phyloP scores from a whole-genome alignment of 1,140 invertebrate genomes.

The Pantala flavescens region DNA sequence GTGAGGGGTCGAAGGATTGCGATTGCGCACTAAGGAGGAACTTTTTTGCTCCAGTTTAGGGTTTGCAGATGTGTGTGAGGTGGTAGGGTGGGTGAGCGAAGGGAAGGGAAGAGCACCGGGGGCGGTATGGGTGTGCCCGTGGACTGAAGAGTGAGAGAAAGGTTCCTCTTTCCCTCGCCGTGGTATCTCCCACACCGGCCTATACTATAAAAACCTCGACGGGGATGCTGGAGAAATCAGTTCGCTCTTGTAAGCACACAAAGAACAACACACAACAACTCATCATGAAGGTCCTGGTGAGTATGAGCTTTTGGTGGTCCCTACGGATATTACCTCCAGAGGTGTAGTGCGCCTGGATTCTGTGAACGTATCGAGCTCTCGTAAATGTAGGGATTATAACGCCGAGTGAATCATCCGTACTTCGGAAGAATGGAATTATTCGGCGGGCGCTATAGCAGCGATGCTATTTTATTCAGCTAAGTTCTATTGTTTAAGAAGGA shows the following conservation, averaged over 20 bases:
- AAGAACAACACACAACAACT: not conserved
- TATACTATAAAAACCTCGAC: not conserved
- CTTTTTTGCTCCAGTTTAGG: constrained; percentile 1
- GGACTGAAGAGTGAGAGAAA: not conserved
- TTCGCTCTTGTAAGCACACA: not conserved
- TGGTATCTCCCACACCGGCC: not conserved
- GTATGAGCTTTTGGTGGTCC: not conserved
- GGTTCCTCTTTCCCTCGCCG: not conserved
- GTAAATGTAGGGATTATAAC: no score
- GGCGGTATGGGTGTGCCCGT: constrained; percentile 1
- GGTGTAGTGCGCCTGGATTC: not conserved
- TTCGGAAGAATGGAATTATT: no score
- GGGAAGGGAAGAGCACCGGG: not conserved
- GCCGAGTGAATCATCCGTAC: no score
- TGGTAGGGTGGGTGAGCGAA: not conserved
- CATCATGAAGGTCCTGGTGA: constrained; percentile 3
- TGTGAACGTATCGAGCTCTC: no score
- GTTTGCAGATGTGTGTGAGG: not conserved
- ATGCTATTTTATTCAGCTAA: no score
- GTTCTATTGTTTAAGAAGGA: no score
- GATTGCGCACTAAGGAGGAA: not conserved
- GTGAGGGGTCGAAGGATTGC: not conserved
- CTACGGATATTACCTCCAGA: not conserved
- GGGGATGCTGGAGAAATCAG: not conserved
- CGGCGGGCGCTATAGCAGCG: no score